phyloP scores from a whole-genome alignment of 2,888 invertebrate species.

The Leptinotarsa juncta region DNA sequence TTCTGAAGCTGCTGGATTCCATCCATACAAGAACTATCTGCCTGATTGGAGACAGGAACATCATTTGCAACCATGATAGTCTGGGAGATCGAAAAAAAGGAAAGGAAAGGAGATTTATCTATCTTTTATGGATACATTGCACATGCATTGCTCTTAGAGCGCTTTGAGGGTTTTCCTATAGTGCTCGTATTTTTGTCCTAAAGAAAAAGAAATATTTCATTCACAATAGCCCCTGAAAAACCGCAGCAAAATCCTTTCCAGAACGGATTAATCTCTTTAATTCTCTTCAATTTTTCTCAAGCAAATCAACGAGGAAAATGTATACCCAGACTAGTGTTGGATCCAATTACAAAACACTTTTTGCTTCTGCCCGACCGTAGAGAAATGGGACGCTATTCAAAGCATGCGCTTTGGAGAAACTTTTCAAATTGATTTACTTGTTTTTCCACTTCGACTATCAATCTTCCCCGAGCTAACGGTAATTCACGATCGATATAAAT shows the following conservation, averaged over 20 bases:
- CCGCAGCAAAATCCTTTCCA: neutral
- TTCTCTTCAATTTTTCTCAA: slow-evolving; percentile 31
- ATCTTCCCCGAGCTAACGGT: slow-evolving; percentile 33
- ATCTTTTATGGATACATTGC: too few relatives aligned
- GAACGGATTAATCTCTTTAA: slow-evolving; percentile 29
- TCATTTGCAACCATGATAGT: too few relatives aligned
- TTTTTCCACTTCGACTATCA: slow-evolving; percentile 38
- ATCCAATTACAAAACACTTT: slow-evolving; percentile 38
- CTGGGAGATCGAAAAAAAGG: too few relatives aligned
- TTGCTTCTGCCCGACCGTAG: slow-evolving; percentile 8
- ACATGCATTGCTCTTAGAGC: too few relatives aligned
- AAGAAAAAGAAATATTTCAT: neutral
- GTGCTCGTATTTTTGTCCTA: too few relatives aligned
- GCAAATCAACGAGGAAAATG: slow-evolving; percentile 33
- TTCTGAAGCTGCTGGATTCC: too few relatives aligned
- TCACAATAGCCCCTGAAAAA: neutral
- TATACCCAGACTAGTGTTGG: slow-evolving; percentile 29
- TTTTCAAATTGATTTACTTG: slow-evolving; percentile 38
- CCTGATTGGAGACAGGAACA: too few relatives aligned
- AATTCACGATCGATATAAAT: slow-evolving; percentile 39
- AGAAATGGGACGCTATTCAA: neutral
- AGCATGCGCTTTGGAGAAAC: slow-evolving; percentile 9
- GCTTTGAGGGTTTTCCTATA: too few relatives aligned
- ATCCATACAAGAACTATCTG: too few relatives aligned
- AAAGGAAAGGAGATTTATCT: too few relatives aligned